phyloP scores from a whole-genome alignment of 2,113 vertebrate species.

The Sander vitreus region DNA sequence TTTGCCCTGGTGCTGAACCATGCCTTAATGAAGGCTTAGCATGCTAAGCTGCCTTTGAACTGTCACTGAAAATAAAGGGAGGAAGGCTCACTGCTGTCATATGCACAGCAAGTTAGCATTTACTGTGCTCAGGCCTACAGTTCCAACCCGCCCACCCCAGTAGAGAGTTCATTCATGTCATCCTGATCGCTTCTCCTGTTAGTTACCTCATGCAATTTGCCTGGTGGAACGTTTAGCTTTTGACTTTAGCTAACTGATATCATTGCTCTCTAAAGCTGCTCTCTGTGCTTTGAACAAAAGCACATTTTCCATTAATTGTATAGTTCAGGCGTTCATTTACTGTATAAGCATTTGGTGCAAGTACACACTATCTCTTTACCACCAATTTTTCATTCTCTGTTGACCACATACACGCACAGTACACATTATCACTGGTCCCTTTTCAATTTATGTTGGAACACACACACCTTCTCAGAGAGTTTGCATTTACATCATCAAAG shows the following conservation, averaged over 20 bases:
- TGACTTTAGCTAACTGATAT: neutral
- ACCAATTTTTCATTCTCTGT: neutral
- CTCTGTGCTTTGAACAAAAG: slow-evolving; percentile 4
- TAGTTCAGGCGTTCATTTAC: neutral
- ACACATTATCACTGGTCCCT: neutral
- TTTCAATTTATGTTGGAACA: slow-evolving; percentile 15
- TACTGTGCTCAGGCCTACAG: slow-evolving; percentile 39
- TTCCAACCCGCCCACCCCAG: slow-evolving; percentile 42
- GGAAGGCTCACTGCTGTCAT: slow-evolving; percentile 54
- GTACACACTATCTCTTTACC: neutral
- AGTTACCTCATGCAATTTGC: slow-evolving; percentile 12
- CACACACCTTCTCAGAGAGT: slow-evolving; percentile 10
- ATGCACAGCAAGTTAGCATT: slow-evolving; percentile 53
- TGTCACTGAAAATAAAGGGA: slow-evolving; percentile 77
- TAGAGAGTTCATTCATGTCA: slow-evolving; percentile 58
- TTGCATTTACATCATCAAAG: slow-evolving; percentile 11
- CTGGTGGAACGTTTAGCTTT: slow-evolving; percentile 1
- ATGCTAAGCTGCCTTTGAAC: slow-evolving; percentile 76
- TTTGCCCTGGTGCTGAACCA: slow-evolving; percentile 66
- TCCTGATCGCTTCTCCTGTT: slow-evolving; percentile 10
- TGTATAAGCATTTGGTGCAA: neutral
- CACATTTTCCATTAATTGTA: neutral
- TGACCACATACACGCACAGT: neutral
- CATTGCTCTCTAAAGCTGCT: slow-evolving; percentile 10
- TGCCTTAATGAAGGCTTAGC: slow-evolving; percentile 75